These are phyloP conservation scores for Dasyornis broadbenti DNA, from an alignment of 2,113 vertebrate genomes.

Conservation along the genomic window DNA sequence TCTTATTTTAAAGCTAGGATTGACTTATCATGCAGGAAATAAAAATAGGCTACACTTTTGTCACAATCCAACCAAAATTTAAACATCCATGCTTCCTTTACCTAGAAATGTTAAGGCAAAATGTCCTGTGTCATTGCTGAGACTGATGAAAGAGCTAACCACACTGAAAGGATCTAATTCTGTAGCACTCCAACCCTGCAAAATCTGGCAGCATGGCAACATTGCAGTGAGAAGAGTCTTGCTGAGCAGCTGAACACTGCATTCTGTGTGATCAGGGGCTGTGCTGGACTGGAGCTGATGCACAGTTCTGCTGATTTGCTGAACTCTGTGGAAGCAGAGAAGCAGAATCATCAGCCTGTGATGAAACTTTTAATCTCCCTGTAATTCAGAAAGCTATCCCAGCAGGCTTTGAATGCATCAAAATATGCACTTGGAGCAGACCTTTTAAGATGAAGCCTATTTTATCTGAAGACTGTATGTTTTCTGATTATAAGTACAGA, in stretches of 20 bases:
- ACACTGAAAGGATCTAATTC: not conserved
- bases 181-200: not conserved
- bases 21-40: not conserved
- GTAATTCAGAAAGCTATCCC: not conserved
- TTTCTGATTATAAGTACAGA: not conserved
- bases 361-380: constrained; percentile 13
- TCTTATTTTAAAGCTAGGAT: not conserved
- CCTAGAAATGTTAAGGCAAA: not conserved
- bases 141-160: not conserved
- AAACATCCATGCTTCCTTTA: not conserved
- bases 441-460: not conserved
- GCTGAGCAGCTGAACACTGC: not conserved
- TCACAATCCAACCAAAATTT: not conserved
- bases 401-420: not conserved
- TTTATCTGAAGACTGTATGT: not conserved
- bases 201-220: not conserved
- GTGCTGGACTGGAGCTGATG: not conserved
- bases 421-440: not conserved
- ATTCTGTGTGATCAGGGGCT: not conserved
- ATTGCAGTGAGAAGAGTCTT: not conserved
- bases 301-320: not conserved
- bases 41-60: not conserved
- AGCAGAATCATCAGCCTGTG: not conserved
- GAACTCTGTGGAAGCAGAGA: not conserved
- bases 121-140: not conserved